Percentiles rank a stretch among this genome's conserved stretches.
These are phyloP conservation scores for Dorcus hopei DNA, from an alignment of 2,888 invertebrate genomes.

Conservation along the genomic window DNA sequence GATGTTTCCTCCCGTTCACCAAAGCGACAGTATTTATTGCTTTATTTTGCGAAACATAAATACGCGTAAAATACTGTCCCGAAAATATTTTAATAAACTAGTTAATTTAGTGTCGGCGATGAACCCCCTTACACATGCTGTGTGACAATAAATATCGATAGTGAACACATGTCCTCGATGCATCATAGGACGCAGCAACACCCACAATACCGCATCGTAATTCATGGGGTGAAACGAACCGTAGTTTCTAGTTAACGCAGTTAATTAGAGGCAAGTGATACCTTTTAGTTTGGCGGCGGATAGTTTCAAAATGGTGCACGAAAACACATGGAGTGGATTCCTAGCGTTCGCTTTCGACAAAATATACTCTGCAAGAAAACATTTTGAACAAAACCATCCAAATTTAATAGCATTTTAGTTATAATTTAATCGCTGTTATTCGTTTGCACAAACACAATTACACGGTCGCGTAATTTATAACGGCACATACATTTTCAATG, in stretches of 20 bases:
- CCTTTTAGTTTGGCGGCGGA: not conserved
- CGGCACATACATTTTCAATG: not conserved
- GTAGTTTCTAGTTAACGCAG: conserved; percentile 21
- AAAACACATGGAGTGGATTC: too few relatives aligned
- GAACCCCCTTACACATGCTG: conserved; percentile 15
- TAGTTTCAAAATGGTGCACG: not conserved
- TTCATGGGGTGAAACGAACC: conserved; percentile 18
- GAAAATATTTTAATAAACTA: conserved; percentile 16
- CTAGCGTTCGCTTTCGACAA: too few relatives aligned
- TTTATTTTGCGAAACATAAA: conserved; percentile 4
- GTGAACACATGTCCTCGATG: conserved; percentile 21
- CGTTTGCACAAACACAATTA: too few relatives aligned
- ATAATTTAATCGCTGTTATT: too few relatives aligned
- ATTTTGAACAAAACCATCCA: too few relatives aligned
- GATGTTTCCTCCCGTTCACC: conserved; percentile 10
- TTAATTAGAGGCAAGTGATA: conserved; percentile 22
- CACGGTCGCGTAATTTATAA: not conserved
- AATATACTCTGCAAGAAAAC: too few relatives aligned
- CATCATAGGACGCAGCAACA: conserved; percentile 16
- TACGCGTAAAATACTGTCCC: conserved; percentile 11
- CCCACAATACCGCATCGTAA: conserved; percentile 16
- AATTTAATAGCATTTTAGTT: too few relatives aligned
- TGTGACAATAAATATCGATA: conserved; percentile 16
- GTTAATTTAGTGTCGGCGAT: conserved; percentile 14
- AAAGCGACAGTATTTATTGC: conserved; percentile 4